These are phyloP conservation scores for Conopomorpha cramerella DNA, from an alignment of 1,140 invertebrate species.

Conservation along the genomic window DNA sequence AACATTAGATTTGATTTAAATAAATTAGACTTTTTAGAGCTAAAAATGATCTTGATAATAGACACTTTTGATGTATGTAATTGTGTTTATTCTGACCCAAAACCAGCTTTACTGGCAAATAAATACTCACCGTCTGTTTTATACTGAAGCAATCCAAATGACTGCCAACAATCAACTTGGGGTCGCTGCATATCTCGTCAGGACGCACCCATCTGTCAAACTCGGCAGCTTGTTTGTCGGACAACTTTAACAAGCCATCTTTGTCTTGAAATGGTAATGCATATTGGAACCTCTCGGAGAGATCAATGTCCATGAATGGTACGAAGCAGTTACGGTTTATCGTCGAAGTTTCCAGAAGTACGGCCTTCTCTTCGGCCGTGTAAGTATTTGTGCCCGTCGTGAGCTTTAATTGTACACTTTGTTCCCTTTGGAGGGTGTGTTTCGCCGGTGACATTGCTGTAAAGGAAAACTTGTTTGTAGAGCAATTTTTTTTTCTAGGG, in stretches of 20 bases:
- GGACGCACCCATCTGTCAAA: constrained; percentile 84
- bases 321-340: constrained; percentile 93
- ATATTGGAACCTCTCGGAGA: constrained; percentile 79
- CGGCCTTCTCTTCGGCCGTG: constrained; percentile 84
- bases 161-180: constrained; percentile 78
- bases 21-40: too few species aligned
- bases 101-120: too few species aligned
- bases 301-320: constrained; percentile 90
- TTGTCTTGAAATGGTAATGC: constrained; percentile 73
- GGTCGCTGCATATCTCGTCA: constrained; percentile 81
- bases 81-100: too few species aligned
- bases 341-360: constrained; percentile 80
- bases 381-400: constrained; percentile 70
- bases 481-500: too few species aligned
- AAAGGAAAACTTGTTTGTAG: too few species aligned
- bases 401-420: constrained; percentile 69
- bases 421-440: constrained; percentile 65
- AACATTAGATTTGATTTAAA: too few species aligned
- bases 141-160: constrained; percentile 89
- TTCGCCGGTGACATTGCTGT: constrained; percentile 22
- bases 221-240: constrained; percentile 82
- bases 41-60: too few species aligned
- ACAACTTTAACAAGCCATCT: constrained; percentile 76
- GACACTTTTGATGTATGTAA: too few species aligned
- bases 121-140: constrained; percentile 88